Conservation (phyloP, 1,140 invertebrate species). For the Zaprionus kolodkinae region DNA sequence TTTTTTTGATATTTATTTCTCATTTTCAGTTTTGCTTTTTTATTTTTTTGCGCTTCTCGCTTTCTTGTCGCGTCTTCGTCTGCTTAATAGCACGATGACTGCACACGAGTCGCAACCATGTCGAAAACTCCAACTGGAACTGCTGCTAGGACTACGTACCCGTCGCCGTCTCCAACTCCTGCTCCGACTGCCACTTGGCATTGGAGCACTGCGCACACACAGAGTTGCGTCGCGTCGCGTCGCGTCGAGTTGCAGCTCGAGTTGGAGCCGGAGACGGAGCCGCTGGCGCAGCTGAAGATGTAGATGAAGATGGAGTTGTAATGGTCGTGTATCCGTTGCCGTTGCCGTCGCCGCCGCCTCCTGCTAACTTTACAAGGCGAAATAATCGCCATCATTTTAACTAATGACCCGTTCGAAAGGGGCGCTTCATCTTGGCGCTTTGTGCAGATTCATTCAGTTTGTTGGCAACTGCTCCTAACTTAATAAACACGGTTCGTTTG, state of each 20-base stretch:
- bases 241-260: too few relatives aligned
- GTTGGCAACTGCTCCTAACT: slow-evolving; percentile 67
- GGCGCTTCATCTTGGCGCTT: slow-evolving; percentile 68
- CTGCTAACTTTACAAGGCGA: slow-evolving; percentile 63
- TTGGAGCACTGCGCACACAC: background rate
- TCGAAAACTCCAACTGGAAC: slow-evolving; percentile 49
- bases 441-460: slow-evolving; percentile 81
- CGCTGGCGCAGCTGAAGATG: background rate
- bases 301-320: slow-evolving; percentile 65
- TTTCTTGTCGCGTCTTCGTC: slow-evolving; percentile 29
- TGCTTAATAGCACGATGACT: slow-evolving; percentile 81
- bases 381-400: slow-evolving; percentile 83
- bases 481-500: slow-evolving; percentile 70
- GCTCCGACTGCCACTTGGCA: slow-evolving; percentile 21
- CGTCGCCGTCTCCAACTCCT: background rate
- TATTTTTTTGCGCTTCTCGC: slow-evolving; percentile 39
- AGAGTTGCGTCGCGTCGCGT: background rate
- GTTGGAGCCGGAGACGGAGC: too few relatives aligned
- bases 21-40: slow-evolving; percentile 25
- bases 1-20: slow-evolving; percentile 54
- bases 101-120: slow-evolving; percentile 45
- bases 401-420: slow-evolving; percentile 71
- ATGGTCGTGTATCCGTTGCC: slow-evolving; percentile 68
- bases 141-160: slow-evolving; percentile 30
- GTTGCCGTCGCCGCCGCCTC: too few relatives aligned